Evolutionary conservation across 2,888 invertebrate species (phyloP).

Genomic region (Endomychus coccineus): DNA sequence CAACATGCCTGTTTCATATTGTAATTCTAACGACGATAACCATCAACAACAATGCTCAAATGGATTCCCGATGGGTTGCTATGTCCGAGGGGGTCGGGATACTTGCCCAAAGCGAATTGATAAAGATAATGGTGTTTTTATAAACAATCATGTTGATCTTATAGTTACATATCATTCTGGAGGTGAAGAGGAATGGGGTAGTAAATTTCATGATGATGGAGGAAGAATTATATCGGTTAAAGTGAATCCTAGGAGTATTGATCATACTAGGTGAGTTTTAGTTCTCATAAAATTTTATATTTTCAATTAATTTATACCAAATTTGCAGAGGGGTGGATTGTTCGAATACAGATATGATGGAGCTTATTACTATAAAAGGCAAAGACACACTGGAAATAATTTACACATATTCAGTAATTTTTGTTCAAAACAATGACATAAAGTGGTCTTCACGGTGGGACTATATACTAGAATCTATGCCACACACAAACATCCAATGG

Average conservation of each 20-base stretch:
- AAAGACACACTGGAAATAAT: slow-evolving; percentile 54
- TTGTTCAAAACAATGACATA: slow-evolving; percentile 69
- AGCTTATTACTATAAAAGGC: slow-evolving; percentile 54
- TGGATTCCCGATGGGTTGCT: slow-evolving; percentile 97
- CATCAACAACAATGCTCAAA: slow-evolving; percentile 79
- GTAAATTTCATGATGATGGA: slow-evolving; percentile 66
- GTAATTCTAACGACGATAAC: slow-evolving; percentile 64
- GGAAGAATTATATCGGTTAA: slow-evolving; percentile 84
- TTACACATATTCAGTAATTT: slow-evolving; percentile 84
- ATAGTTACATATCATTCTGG: slow-evolving; percentile 91
- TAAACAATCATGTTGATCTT: slow-evolving; percentile 96
- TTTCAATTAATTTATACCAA: background rate
- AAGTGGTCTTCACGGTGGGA: slow-evolving; percentile 99
- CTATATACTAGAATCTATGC: slow-evolving; percentile 97
- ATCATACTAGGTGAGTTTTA: slow-evolving; percentile 34
- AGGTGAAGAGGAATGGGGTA: slow-evolving; percentile 79
- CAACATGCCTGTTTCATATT: slow-evolving; percentile 99
- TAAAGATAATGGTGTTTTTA: slow-evolving; percentile 70
- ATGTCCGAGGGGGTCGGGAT: slow-evolving; percentile 32
- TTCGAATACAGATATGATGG: slow-evolving; percentile 54
- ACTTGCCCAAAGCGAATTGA: slow-evolving; percentile 27
- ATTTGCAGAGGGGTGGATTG: slow-evolving; percentile 46
- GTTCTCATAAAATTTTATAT: background rate
- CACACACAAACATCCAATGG: slow-evolving; percentile 98
- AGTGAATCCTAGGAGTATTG: slow-evolving; percentile 46